Evolutionary conservation across 2,797 vertebrate species (phyloP).

Genomic region (Leucoraja ocellata): DNA sequence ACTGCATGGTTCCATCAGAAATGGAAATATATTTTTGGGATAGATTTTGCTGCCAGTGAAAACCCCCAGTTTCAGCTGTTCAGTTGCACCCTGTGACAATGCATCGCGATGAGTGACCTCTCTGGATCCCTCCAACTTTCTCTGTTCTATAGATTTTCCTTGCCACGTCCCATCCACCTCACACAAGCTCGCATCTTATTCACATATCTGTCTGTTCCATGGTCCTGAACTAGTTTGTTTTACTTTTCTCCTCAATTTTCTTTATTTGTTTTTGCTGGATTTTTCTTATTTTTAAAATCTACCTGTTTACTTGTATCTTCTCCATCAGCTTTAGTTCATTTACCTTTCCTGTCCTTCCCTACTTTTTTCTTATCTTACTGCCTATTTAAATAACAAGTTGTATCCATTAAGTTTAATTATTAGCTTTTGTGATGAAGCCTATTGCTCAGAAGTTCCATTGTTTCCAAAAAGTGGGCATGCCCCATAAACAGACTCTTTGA

Average conservation of each 20-base stretch:
- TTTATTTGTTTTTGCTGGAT: not conserved
- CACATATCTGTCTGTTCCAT: too few species aligned
- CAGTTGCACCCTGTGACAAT: not conserved
- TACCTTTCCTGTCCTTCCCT: not conserved
- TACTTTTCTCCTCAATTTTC: too few species aligned
- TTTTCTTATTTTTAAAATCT: not conserved
- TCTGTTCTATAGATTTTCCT: not conserved
- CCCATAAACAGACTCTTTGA: too few species aligned
- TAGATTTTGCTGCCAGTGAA: not conserved
- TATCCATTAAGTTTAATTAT: not conserved
- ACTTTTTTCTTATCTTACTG: not conserved
- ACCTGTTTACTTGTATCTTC: not conserved
- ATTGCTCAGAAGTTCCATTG: not conserved
- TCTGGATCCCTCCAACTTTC: not conserved
- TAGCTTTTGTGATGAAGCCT: not conserved
- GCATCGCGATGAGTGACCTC: not conserved
- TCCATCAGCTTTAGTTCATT: not conserved
- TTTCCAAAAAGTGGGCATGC: not conserved
- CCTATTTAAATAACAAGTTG: not conserved
- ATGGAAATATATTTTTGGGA: not conserved
- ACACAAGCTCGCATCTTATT: too few species aligned
- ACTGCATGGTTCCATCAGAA: not conserved
- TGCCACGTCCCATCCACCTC: too few species aligned
- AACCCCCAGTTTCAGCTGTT: not conserved
- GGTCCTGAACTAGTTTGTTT: too few species aligned